phyloP scores from a whole-genome alignment of 64 coral and sea anemone species.

The Orbicella faveolata region DNA sequence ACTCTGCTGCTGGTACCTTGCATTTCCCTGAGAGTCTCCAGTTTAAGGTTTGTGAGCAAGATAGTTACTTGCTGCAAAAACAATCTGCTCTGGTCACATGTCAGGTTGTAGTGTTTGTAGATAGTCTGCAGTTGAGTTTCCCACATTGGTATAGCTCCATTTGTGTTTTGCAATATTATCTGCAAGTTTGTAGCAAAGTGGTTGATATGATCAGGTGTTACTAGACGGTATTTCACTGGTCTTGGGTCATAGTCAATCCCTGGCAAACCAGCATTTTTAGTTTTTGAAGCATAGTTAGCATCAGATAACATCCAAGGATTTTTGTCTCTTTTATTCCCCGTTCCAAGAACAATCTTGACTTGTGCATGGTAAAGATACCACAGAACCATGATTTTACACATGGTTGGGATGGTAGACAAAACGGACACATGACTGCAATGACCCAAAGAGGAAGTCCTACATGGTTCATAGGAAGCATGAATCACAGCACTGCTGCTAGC shows the following conservation, averaged over 20 bases:
- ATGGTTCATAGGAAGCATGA: conserved; percentile 68
- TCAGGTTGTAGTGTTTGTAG: conserved; percentile 53
- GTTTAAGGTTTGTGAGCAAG: conserved; percentile 34
- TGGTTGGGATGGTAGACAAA: conserved; percentile 39
- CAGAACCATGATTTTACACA: conserved; percentile 36
- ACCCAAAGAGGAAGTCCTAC: conserved; percentile 48
- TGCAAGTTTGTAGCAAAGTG: conserved; percentile 35
- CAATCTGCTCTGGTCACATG: conserved; percentile 16
- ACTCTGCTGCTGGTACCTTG: conserved; percentile 52
- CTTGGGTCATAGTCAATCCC: conserved; percentile 58
- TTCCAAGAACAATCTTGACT: conserved; percentile 72
- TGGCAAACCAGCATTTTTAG: conserved; percentile 19
- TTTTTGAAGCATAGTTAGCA: conserved; percentile 47
- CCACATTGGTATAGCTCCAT: conserved; percentile 58
- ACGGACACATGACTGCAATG: conserved; percentile 70
- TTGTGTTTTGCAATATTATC: not conserved
- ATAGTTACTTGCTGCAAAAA: conserved; percentile 20
- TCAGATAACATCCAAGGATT: conserved; percentile 30
- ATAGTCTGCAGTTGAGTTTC: conserved; percentile 43
- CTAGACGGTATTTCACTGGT: conserved; percentile 34
- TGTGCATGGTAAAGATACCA: conserved; percentile 48
- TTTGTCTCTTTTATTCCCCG: conserved; percentile 68
- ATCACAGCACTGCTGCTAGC: conserved; percentile 59
- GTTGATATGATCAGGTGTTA: conserved; percentile 41
- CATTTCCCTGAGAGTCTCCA: conserved; percentile 6